Evolutionary conservation across 2,113 vertebrate species (phyloP).

Genomic region (Egretta garzetta): DNA sequence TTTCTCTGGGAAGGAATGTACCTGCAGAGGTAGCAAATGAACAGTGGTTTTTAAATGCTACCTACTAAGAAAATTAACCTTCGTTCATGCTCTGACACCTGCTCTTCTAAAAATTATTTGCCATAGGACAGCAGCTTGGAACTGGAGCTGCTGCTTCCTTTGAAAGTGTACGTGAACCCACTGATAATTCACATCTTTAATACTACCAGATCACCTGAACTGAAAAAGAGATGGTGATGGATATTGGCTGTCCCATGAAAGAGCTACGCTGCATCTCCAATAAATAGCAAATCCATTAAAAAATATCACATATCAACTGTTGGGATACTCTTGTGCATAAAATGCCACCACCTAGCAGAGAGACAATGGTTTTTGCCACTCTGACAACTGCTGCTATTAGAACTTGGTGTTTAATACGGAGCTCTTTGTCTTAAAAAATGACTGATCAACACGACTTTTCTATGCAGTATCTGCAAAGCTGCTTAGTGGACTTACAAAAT

Average conservation of each 20-base stretch:
- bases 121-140: neutral
- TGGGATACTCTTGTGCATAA: neutral
- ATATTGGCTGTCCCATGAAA: neutral
- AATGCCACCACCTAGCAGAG: neutral
- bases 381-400: neutral
- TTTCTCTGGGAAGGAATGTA: neutral
- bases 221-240: neutral
- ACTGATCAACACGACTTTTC: neutral
- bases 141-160: neutral
- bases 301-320: neutral
- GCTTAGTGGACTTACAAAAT: neutral
- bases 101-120: neutral
- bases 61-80: neutral
- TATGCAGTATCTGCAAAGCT: neutral
- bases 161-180: neutral
- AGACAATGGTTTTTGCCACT: neutral
- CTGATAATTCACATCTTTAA: neutral
- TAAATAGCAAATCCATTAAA: neutral
- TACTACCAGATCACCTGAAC: neutral
- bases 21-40: neutral
- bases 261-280: neutral
- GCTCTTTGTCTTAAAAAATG: neutral
- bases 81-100: neutral
- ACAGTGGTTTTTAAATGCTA: neutral
- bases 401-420: neutral